These are phyloP conservation scores for Trididemnum nubilum DNA, from an alignment of 23 tunicate species.

Conservation along the genomic window DNA sequence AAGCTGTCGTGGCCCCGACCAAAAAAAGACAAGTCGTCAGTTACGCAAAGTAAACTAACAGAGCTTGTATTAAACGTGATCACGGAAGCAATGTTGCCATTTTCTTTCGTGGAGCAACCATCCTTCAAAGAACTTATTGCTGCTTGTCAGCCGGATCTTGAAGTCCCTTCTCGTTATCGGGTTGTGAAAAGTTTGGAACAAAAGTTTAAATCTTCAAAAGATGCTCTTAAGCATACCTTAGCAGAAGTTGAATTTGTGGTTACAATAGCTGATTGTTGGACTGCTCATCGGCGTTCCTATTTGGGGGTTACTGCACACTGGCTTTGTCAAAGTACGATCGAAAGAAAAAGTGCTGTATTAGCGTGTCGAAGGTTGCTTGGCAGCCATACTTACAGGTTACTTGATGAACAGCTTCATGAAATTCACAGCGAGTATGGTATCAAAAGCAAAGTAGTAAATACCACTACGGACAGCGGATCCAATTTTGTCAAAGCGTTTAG, in stretches of 20 bases:
- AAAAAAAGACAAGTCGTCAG: background rate
- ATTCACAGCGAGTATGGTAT: slow-evolving; percentile 1
- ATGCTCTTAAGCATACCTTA: background rate
- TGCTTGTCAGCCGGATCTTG: slow-evolving; percentile 3
- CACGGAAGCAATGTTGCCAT: background rate
- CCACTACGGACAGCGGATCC: slow-evolving; percentile 1
- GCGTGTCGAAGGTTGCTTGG: slow-evolving; percentile 4
- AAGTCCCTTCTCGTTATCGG: background rate
- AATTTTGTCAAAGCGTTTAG: background rate
- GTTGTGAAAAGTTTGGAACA: background rate
- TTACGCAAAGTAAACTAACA: background rate
- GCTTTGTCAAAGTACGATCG: background rate
- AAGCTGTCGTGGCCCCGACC: slow-evolving; percentile 5
- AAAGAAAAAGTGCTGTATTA: background rate
- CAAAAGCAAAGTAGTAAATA: background rate
- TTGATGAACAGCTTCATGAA: background rate
- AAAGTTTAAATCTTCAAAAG: background rate
- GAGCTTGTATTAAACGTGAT: too few relatives aligned
- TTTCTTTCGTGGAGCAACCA: slow-evolving; percentile 1
- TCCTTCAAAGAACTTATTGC: background rate
- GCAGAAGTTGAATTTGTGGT: background rate
- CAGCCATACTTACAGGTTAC: background rate
- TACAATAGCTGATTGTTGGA: background rate
- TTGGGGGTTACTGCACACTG: slow-evolving; percentile 3
- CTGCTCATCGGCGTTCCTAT: slow-evolving; percentile 3